These are phyloP conservation scores for Merops nubicus DNA, from an alignment of 2,113 vertebrate species.

Conservation along the genomic window DNA sequence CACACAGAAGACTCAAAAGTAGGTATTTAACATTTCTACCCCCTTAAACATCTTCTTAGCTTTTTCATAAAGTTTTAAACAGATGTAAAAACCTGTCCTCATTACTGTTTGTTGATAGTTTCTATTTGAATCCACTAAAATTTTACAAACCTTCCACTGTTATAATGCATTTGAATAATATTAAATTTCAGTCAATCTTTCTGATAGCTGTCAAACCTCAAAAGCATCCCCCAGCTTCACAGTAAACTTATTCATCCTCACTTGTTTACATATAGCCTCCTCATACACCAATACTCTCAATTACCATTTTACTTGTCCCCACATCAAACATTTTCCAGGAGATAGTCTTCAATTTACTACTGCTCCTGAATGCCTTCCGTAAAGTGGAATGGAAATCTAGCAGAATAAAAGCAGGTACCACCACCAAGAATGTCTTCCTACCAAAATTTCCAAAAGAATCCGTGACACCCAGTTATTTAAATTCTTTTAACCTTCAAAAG, in stretches of 20 bases:
- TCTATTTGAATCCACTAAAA: not conserved
- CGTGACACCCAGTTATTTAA: not conserved
- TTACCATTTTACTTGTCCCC: not conserved
- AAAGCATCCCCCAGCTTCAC: not conserved
- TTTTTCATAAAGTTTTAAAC: not conserved
- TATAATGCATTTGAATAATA: not conserved
- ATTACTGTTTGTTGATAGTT: not conserved
- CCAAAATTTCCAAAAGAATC: not conserved
- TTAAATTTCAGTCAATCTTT: not conserved
- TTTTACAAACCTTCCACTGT: not conserved
- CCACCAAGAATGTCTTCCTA: not conserved
- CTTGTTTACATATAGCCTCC: not conserved
- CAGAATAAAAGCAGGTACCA: not conserved
- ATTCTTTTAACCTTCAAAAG: not conserved
- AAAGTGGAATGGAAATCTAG: not conserved
- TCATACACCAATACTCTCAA: not conserved
- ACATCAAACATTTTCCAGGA: not conserved
- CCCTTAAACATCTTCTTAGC: not conserved
- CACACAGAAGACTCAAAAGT: not conserved
- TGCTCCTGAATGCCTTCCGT: not conserved
- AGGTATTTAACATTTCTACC: not conserved
- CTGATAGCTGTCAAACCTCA: not conserved
- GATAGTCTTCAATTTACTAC: not conserved
- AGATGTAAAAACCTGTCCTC: not conserved
- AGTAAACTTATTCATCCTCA: not conserved